Evolutionary conservation across 2,888 invertebrate species (phyloP).

Genomic region (Eristalinus sepulchralis): DNA sequence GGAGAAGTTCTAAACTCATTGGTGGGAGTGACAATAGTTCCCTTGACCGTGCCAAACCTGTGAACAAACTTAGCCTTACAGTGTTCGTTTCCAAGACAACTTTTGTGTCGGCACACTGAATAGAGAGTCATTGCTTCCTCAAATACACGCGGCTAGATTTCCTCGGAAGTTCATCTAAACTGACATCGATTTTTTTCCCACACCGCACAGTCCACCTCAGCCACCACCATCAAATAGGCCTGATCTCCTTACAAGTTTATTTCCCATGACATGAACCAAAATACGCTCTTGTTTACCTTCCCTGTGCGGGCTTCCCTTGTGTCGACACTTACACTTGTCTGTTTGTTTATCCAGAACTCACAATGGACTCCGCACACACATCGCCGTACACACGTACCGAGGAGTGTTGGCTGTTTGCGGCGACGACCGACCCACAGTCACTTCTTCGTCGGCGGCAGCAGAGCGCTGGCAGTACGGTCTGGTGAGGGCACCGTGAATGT

Average conservation of each 20-base stretch:
- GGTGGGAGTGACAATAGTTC: not conserved
- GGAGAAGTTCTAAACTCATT: not conserved
- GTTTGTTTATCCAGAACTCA: slow-evolving; percentile 50
- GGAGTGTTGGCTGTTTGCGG: slow-evolving; percentile 28
- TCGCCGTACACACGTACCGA: not conserved
- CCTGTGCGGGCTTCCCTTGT: slow-evolving; percentile 40
- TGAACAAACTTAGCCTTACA: not conserved
- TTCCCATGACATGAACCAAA: slow-evolving; percentile 56
- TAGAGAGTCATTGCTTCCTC: slow-evolving; percentile 9
- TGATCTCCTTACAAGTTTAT: slow-evolving; percentile 53
- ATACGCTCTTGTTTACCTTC: slow-evolving; percentile 52
- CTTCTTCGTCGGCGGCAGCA: slow-evolving; percentile 56
- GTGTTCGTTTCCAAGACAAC: slow-evolving; percentile 13
- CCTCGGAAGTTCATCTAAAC: slow-evolving; percentile 11
- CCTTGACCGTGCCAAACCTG: not conserved
- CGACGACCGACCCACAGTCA: slow-evolving; percentile 36
- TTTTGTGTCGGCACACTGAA: slow-evolving; percentile 1
- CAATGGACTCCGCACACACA: slow-evolving; percentile 25
- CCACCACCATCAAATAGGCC: slow-evolving; percentile 35
- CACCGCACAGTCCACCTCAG: not conserved
- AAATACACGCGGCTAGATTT: slow-evolving; percentile 20
- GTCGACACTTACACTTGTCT: slow-evolving; percentile 51
- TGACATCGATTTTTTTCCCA: slow-evolving; percentile 29
- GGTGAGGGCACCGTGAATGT: slow-evolving; percentile 46
- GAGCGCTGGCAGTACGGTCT: slow-evolving; percentile 22